Percentiles rank a stretch among this genome's conserved stretches.
Evolutionary conservation across 2,888 invertebrate species (phyloP).

Genomic region (Blera fallax): DNA sequence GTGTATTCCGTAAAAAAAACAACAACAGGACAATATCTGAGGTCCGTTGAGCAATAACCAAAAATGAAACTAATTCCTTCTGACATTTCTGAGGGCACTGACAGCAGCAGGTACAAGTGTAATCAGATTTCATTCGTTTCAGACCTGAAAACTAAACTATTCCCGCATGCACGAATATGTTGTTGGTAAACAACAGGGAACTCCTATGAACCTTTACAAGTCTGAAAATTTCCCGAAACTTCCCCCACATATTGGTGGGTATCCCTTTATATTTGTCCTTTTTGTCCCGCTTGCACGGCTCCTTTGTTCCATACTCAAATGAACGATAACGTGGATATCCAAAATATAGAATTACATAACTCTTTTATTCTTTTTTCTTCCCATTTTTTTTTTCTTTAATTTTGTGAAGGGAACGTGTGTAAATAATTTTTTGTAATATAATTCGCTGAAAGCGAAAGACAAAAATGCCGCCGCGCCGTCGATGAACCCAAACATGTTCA

Average conservation of each 20-base stretch:
- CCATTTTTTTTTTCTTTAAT: background rate
- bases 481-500: slow-evolving; percentile 63
- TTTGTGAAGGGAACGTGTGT: slow-evolving; percentile 17
- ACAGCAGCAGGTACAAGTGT: slow-evolving; percentile 35
- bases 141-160: slow-evolving; percentile 14
- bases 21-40: background rate
- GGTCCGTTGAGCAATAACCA: slow-evolving; percentile 19
- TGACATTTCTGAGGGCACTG: slow-evolving; percentile 42
- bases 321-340: slow-evolving; percentile 69
- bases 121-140: slow-evolving; percentile 31
- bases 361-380: slow-evolving; percentile 36
- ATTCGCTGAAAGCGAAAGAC: slow-evolving; percentile 53
- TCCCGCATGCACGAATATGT: background rate
- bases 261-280: background rate
- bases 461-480: slow-evolving; percentile 40
- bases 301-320: slow-evolving; percentile 68
- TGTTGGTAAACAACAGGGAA: slow-evolving; percentile 13
- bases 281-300: slow-evolving; percentile 39
- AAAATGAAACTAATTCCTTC: slow-evolving; percentile 37
- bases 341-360: slow-evolving; percentile 71
- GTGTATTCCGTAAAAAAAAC: background rate
- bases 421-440: slow-evolving; percentile 5
- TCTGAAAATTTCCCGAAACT: slow-evolving; percentile 10
- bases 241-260: slow-evolving; percentile 19
- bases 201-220: slow-evolving; percentile 49